Conservation (phyloP, 2,888 invertebrate genomes). For the Buathra laborator region DNA sequence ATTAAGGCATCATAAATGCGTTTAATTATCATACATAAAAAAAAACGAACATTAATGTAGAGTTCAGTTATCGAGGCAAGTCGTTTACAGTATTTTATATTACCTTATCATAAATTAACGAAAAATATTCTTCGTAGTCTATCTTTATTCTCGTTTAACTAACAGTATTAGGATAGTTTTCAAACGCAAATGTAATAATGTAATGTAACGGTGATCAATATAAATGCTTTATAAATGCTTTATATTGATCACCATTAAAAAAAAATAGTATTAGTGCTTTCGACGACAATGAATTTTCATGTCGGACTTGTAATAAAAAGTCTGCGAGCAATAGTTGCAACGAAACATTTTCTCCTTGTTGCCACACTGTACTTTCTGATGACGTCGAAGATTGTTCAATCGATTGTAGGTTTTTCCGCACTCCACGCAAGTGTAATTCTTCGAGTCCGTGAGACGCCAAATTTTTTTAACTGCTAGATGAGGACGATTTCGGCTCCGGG, state of each 20-base stretch:
- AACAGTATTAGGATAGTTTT: neutral
- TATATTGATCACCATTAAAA: no score
- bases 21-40: neutral
- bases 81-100: neutral
- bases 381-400: slow-evolving; percentile 61
- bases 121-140: neutral
- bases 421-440: slow-evolving; percentile 55
- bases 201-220: neutral
- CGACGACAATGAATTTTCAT: slow-evolving; percentile 83
- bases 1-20: neutral
- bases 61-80: neutral
- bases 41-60: neutral
- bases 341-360: slow-evolving; percentile 82
- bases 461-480: slow-evolving; percentile 5
- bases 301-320: slow-evolving; percentile 85
- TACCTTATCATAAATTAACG: neutral
- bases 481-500: neutral
- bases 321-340: slow-evolving; percentile 83
- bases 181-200: neutral
- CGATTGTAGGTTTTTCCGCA: slow-evolving; percentile 63
- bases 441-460: neutral
- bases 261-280: slow-evolving; percentile 27
- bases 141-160: neutral
- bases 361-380: slow-evolving; percentile 64
- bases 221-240: no score